Conservation (phyloP, 2,797 vertebrate genomes). For the Squalus acanthias region DNA sequence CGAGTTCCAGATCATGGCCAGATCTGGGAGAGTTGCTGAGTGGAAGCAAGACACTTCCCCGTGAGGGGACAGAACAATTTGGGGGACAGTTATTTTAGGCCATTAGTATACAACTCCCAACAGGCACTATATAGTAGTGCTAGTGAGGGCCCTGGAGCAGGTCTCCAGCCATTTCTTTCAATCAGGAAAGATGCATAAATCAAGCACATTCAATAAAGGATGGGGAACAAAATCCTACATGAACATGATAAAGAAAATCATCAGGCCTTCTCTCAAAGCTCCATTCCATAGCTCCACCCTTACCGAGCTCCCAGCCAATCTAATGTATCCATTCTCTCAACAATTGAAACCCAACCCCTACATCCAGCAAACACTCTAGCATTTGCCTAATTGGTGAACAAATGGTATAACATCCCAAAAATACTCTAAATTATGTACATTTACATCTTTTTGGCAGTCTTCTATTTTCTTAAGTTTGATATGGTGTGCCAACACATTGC, state of each 20-base stretch:
- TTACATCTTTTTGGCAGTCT: not conserved
- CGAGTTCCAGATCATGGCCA: not conserved
- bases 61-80: not conserved
- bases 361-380: not conserved
- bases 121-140: not conserved
- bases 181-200: not conserved
- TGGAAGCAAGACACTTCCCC: not conserved
- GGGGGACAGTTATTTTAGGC: not conserved
- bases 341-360: not conserved
- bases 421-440: not conserved
- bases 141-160: not conserved
- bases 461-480: not conserved
- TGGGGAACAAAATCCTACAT: not conserved
- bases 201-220: not conserved
- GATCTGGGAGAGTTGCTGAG: not conserved
- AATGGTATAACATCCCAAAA: not conserved
- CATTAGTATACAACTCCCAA: not conserved
- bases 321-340: not conserved
- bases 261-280: not conserved
- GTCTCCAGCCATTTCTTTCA: not conserved
- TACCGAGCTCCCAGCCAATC: not conserved
- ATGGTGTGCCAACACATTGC: not conserved
- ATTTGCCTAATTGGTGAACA: not conserved
- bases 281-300: not conserved
- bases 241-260: not conserved